Conservation (phyloP, 2,113 vertebrate genomes). For the Anser brachyrhynchus region DNA sequence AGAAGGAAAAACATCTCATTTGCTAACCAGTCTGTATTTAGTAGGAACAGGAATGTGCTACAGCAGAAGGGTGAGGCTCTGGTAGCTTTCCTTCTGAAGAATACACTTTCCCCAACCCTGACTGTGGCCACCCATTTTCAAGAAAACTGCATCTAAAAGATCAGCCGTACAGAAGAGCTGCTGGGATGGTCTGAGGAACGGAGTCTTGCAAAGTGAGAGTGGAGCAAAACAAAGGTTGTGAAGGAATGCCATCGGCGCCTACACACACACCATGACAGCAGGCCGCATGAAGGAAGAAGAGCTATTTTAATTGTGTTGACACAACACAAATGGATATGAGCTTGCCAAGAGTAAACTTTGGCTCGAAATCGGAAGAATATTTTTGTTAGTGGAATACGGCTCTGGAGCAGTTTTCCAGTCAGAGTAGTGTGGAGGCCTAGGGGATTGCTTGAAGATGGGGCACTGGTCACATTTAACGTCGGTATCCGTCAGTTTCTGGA, state of each 20-base stretch:
- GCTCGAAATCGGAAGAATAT: background rate
- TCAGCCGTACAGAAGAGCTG: background rate
- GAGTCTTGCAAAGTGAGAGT: background rate
- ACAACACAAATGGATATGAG: background rate
- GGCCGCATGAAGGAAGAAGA: background rate
- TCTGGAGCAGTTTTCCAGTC: background rate
- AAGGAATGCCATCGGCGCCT: background rate
- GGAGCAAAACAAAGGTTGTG: background rate
- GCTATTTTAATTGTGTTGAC: background rate
- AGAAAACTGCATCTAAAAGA: background rate
- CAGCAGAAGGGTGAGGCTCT: background rate
- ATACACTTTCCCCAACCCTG: background rate
- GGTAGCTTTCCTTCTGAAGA: background rate
- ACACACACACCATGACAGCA: background rate
- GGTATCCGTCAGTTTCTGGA: too few relatives aligned
- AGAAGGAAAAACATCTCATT: rapidly evolving
- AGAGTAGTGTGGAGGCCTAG: background rate
- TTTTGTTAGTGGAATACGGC: background rate
- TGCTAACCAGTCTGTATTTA: background rate
- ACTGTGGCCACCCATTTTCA: background rate
- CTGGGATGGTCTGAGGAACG: background rate
- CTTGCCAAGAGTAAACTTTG: background rate
- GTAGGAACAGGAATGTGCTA: background rate
- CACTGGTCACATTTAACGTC: background rate
- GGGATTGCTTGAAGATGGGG: background rate